Evolutionary conservation across 2,797 vertebrate species (phyloP).

Genomic region (Gymnoscopelus microlampas): DNA sequence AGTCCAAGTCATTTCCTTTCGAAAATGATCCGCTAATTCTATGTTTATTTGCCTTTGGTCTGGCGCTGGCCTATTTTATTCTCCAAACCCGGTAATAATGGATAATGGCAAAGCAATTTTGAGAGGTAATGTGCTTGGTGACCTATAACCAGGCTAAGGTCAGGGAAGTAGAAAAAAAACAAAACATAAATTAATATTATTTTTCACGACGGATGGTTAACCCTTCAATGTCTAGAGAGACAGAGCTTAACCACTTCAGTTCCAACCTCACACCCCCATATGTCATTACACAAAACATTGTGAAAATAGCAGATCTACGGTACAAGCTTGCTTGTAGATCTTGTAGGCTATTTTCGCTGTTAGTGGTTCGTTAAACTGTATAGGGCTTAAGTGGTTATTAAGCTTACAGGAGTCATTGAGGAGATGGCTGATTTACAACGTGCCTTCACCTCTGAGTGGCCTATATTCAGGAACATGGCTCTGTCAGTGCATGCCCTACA

Average conservation of each 20-base stretch:
- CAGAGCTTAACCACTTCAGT: background rate
- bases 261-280: too few relatives aligned
- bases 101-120: background rate
- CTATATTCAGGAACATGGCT: background rate
- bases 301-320: too few relatives aligned
- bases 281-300: too few relatives aligned
- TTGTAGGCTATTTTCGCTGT: background rate
- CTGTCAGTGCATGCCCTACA: background rate
- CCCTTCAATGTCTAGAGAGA: background rate
- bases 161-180: background rate
- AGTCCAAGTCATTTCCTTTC: constrained; percentile 33
- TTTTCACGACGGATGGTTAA: background rate
- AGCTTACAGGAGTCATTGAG: too few relatives aligned
- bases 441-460: background rate
- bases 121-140: background rate
- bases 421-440: background rate
- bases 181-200: background rate
- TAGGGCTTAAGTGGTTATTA: background rate
- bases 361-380: background rate
- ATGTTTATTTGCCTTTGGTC: constrained; percentile 43
- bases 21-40: constrained; percentile 33
- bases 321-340: too few relatives aligned
- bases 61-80: background rate
- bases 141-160: constrained; percentile 4
- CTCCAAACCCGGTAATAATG: constrained; percentile 1